phyloP scores from a whole-genome alignment of 2,888 invertebrate species.

The Drosophila diplacantha region DNA sequence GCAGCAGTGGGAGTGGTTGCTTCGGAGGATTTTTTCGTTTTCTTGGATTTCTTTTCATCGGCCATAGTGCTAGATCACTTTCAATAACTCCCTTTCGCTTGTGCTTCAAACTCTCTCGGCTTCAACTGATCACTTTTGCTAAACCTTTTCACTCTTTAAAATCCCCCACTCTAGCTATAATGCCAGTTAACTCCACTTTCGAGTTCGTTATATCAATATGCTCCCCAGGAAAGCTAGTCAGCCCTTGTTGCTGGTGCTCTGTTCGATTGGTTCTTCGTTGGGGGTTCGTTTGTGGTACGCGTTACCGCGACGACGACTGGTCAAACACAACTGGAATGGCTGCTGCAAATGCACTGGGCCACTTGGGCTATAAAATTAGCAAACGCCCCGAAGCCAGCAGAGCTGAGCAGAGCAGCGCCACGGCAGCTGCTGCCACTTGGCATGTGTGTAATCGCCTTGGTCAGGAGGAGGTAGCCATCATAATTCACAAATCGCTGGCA shows the following conservation, averaged over 20 bases:
- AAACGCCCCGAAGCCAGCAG: constrained; percentile 57
- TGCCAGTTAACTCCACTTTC: constrained; percentile 6
- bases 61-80: constrained; percentile 53
- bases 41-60: constrained; percentile 75
- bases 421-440: constrained; percentile 36
- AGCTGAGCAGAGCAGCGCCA: constrained; percentile 34
- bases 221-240: neutral
- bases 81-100: constrained; percentile 1
- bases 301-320: constrained; percentile 68
- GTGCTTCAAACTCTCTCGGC: neutral
- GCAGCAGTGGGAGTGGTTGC: constrained; percentile 51
- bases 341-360: constrained; percentile 68
- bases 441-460: constrained; percentile 45
- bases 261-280: constrained; percentile 33
- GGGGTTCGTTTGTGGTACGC: constrained; percentile 47
- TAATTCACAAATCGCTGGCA: constrained; percentile 59
- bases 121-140: neutral
- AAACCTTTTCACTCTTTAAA: neutral
- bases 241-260: constrained; percentile 10
- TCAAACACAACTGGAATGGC: constrained; percentile 78
- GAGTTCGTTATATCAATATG: constrained; percentile 9
- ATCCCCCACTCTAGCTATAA: neutral
- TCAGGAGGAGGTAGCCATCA: constrained; percentile 51
- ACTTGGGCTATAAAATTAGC: constrained; percentile 68
- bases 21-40: constrained; percentile 72